Base-by-base conservation (phyloP, 2,888 invertebrate species). In the Drosophila falleni region DNA sequence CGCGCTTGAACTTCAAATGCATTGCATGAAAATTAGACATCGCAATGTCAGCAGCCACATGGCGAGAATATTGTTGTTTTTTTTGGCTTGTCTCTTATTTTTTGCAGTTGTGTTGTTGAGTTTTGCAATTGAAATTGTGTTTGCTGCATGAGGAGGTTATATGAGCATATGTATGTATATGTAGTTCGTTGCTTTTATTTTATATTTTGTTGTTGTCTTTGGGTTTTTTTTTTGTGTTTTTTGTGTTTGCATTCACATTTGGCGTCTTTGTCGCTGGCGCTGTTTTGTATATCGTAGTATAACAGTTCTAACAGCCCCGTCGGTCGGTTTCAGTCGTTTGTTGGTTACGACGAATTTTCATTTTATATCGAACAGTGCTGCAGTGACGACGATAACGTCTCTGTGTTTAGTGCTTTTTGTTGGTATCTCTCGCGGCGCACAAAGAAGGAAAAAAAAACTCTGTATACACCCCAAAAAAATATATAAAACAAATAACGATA, bases 1-100 rank as follows among this genome's bases (percentile, higher is more conserved):
- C 81, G 81, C 78, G 87, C 84, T 84, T 84, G 87, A 84, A 84
- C 84, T 84, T 84, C 87, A 84, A 87, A 87, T 87, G 87, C 84
- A 80, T 69, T 71, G 66, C 62, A 69, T 63, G 70, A 66, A 63
- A 77, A 69, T 58, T 69, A 73, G 60, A 76, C 64, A 74, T 74
- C 64, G 78, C 78, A 78, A 78, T 78, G 78, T 78, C 77, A 78
- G 78, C 71, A 61, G 62, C 66, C 74, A 60, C 77, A 74, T 77
- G 77, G 74, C 47, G 71, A 71, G 69, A 60, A 69, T 41, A 55
- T 70, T 51, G 47, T 68, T 55, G 44, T 71, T 62, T 16, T 66
- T 23, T 63, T 31, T 33, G 23, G 23, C 4, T 23, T 23, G 23
- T 26, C 26, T 63, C 49, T 73, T 69, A 53, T 51, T 63, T 73